Conservation (phyloP, 2,888 invertebrate species). For the Rugalucina vietnamica region DNA sequence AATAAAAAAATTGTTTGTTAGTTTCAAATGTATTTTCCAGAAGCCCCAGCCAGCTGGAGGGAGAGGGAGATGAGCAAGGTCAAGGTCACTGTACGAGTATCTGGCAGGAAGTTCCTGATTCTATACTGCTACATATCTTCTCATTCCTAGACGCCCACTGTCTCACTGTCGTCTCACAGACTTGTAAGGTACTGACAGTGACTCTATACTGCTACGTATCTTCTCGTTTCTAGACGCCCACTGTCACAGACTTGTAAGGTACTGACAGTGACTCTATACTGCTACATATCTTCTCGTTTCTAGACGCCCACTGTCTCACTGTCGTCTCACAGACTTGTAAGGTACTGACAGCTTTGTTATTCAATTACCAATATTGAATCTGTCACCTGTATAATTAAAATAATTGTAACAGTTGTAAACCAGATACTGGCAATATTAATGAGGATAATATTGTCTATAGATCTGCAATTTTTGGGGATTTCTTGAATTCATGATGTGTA, state of each 20-base stretch:
- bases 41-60: conserved; percentile 61
- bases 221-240: conserved; percentile 66
- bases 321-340: conserved; percentile 63
- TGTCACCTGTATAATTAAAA: no score
- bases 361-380: no score
- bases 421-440: no score
- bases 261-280: conserved; percentile 71
- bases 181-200: conserved; percentile 70
- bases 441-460: no score
- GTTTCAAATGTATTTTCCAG: conserved; percentile 50
- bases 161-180: conserved; percentile 57
- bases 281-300: conserved; percentile 70
- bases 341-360: no score
- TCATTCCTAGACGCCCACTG: conserved; percentile 61
- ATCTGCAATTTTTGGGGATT: no score
- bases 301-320: conserved; percentile 59
- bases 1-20: no score
- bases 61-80: conserved; percentile 55
- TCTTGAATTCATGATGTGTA: no score
- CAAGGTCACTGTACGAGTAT: conserved; percentile 52
- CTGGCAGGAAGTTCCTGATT: conserved; percentile 71
- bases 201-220: conserved; percentile 72
- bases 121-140: conserved; percentile 72
- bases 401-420: no score
- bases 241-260: conserved; percentile 66